Percentiles rank a stretch among this genome's conserved stretches.
Conservation (phyloP, 2,888 invertebrate genomes). For the Agrochola circellaris region DNA sequence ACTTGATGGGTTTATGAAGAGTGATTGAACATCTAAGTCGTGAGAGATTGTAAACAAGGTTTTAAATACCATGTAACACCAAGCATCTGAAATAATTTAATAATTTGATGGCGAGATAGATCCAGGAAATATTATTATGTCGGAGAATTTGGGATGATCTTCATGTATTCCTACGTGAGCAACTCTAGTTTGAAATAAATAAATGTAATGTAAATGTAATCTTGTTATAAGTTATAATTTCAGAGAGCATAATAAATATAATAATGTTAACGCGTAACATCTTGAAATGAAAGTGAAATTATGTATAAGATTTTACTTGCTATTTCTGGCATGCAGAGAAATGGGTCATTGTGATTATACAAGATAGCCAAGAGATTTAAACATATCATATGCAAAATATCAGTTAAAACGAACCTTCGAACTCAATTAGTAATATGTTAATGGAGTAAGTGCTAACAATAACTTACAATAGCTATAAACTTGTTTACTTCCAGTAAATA, state of each 20-base stretch:
- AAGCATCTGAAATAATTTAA: slow-evolving; percentile 1
- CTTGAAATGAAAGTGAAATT: slow-evolving; percentile 44
- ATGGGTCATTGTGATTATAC: slow-evolving; percentile 14
- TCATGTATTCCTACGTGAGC: not conserved
- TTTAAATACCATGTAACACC: not conserved
- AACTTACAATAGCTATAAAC: slow-evolving; percentile 3
- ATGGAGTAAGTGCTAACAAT: not conserved
- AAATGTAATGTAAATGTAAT: not conserved
- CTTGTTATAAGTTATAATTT: slow-evolving; percentile 15
- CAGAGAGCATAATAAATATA: slow-evolving; percentile 4
- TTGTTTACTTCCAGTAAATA: slow-evolving; percentile 16
- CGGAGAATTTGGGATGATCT: not conserved
- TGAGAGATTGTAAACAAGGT: slow-evolving; percentile 20
- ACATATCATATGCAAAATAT: not conserved
- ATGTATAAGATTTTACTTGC: slow-evolving; percentile 15
- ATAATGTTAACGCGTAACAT: not conserved
- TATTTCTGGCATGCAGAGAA: slow-evolving; percentile 1
- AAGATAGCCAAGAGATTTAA: not conserved
- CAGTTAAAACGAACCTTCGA: not conserved
- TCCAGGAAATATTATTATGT: not conserved
- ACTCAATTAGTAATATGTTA: slow-evolving; percentile 1
- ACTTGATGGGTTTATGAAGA: slow-evolving; percentile 40
- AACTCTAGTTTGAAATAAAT: not conserved
- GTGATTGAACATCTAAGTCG: slow-evolving; percentile 27
- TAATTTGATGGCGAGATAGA: not conserved